These are phyloP conservation scores for Phyllotreta cruciferae DNA, from an alignment of 2,888 invertebrate species.

Conservation along the genomic window DNA sequence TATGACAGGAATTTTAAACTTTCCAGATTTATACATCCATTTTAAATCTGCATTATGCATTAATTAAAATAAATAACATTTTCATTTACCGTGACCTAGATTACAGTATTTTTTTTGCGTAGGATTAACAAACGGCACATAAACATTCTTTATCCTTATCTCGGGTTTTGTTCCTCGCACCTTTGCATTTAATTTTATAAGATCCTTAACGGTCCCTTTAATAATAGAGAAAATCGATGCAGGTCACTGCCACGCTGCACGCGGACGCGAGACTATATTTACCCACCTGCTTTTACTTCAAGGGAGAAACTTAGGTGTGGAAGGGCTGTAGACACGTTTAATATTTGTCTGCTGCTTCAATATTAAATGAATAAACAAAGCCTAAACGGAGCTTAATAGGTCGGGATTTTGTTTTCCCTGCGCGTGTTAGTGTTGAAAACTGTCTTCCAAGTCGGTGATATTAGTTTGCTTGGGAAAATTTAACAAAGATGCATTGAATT, in stretches of 20 bases:
- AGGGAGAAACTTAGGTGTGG: conserved; percentile 9
- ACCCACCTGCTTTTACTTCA: conserved; percentile 7
- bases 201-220: conserved; percentile 12
- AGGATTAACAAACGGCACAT: neutral
- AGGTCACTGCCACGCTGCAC: conserved; percentile 9
- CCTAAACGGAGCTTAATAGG: neutral
- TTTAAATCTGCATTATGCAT: no score
- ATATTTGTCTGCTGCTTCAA: conserved; percentile 14
- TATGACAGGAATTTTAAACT: no score
- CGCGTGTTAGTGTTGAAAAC: no score
- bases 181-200: conserved; percentile 9
- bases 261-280: neutral
- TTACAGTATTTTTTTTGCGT: neutral
- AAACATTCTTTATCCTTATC: neutral
- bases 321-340: conserved; percentile 7
- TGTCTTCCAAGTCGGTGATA: no score
- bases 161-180: neutral
- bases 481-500: no score
- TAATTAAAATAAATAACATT: no score
- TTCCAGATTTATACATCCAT: no score
- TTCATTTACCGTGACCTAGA: no score
- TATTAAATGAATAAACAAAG: conserved; percentile 8
- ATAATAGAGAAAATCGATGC: conserved; percentile 14
- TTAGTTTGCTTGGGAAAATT: no score
- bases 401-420: no score